These are phyloP conservation scores for Sterna hirundo DNA, from an alignment of 2,113 vertebrate genomes.

Conservation along the genomic window DNA sequence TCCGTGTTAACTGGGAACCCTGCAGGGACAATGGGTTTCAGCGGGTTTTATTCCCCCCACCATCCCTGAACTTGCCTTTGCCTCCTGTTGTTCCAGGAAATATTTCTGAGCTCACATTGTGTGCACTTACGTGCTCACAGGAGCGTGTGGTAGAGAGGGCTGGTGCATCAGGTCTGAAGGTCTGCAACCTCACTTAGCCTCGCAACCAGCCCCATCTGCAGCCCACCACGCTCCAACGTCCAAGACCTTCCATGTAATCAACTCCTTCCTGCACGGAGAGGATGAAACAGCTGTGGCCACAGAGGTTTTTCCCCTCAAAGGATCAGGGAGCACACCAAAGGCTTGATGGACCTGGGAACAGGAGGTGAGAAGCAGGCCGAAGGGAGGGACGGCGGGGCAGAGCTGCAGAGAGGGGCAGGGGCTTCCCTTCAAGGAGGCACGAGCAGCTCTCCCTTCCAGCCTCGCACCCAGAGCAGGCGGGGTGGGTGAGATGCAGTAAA, in stretches of 20 bases:
- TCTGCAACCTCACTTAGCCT: background rate
- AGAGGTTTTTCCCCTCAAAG: background rate
- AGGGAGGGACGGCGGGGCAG: background rate
- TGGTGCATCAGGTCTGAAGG: background rate
- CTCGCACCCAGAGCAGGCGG: background rate
- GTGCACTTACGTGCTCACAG: fast-evolving
- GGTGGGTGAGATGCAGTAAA: background rate
- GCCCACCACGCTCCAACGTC: background rate
- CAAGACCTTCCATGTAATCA: fast-evolving
- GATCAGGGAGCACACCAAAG: fast-evolving
- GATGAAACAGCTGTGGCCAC: background rate
- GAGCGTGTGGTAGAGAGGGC: fast-evolving
- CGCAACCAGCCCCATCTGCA: fast-evolving
- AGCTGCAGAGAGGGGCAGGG: background rate
- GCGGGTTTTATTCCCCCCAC: background rate
- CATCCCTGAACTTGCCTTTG: background rate
- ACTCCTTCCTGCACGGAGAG: background rate
- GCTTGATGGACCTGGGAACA: background rate
- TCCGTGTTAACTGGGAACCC: background rate
- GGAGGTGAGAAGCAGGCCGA: background rate
- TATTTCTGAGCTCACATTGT: background rate
- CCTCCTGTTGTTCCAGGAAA: background rate
- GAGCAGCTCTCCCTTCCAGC: background rate
- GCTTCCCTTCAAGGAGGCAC: fast-evolving
- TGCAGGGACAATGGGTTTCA: background rate